phyloP scores from a whole-genome alignment of 2,888 invertebrate genomes.

The Drosophila rubida region DNA sequence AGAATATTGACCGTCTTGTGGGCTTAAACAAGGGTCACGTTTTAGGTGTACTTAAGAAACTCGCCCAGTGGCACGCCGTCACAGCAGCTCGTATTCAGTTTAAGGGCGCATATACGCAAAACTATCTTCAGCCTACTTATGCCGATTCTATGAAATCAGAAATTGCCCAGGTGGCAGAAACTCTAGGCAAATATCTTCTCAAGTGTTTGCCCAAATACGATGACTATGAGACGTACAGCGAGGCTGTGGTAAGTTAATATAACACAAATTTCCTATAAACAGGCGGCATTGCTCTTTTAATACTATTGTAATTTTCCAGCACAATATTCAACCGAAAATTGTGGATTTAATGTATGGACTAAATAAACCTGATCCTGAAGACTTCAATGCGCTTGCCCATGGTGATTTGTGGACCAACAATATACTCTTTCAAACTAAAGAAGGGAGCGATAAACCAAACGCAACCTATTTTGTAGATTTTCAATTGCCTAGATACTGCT shows the following conservation, averaged over 20 bases:
- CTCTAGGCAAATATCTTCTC: slow-evolving; percentile 6
- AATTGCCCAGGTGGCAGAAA: slow-evolving; percentile 13
- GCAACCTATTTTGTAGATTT: slow-evolving; percentile 74
- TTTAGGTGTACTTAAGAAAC: slow-evolving; percentile 1
- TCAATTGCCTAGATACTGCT: slow-evolving; percentile 68
- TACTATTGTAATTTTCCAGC: not conserved
- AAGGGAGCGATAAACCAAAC: slow-evolving; percentile 36
- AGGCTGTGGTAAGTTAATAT: slow-evolving; percentile 6
- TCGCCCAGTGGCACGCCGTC: slow-evolving; percentile 77
- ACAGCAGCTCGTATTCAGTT: slow-evolving; percentile 6
- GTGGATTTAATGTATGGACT: slow-evolving; percentile 28
- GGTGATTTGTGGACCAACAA: slow-evolving; percentile 80
- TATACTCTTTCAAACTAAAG: slow-evolving; percentile 75
- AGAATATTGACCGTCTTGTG: not conserved
- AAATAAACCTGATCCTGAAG: slow-evolving; percentile 48
- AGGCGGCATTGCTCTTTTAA: not conserved
- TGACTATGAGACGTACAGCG: not conserved
- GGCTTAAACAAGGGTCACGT: slow-evolving; percentile 11
- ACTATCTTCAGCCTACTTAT: slow-evolving; percentile 8
- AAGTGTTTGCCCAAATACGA: slow-evolving; percentile 2
- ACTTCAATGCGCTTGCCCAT: slow-evolving; percentile 64
- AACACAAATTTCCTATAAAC: not conserved
- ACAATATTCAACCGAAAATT: slow-evolving; percentile 26
- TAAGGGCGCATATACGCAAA: not conserved
- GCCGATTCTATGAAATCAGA: slow-evolving; percentile 6